Evolutionary conservation across 2,888 invertebrate species (phyloP), one percentile per base, ranked within the genome.

Genomic region (Camptogramma bilineatum): DNA sequence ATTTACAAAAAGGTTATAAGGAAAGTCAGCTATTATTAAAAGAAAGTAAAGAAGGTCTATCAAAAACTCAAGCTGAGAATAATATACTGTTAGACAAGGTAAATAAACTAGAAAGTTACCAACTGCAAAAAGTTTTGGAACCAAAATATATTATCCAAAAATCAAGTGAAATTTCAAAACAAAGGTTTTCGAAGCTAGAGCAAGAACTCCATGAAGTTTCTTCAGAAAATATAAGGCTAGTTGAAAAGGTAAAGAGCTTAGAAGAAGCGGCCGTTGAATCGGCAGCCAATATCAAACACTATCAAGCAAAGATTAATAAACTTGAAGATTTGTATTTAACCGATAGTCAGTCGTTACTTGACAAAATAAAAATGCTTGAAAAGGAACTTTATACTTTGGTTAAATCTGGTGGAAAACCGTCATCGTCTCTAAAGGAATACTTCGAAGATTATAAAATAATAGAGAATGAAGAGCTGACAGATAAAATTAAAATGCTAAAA

Each of bases 291-390:
- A 39, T 31, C n/a, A 34, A 28, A 17, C 50, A 8, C n/a, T 50
- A 52, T 21, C 50, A 54, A 52, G 21, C 51, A 8, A 58, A 21
- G 39, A 52, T 54, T 13, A 51, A 7, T 17, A 54, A 58, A 47
- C 44, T 58, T 31, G 58, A 66, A 58, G 39, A 44, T 48, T 19
- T 57, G 9, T 54, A 62, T 51, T 19, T 58, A 24, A 18, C 50
- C 3, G 61, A 65, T 50, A 58, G 28, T 34, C 53, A 65, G 19
- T 24, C 16, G 0, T 47, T 65, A 46, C 53, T 62, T 51, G 46
- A 51, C 13, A 65, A 51, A 21, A 62, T 62, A 9, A 54, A 53
- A 16, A 8, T 1, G 9, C 66, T 59, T 4, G 55, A 59, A 58
- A 19, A 47, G n/a, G 28, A 57, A 34, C 28, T 62, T 13, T 39